Conservation (phyloP, 2,797 vertebrate genomes). For the Eulemur coronatus region DNA sequence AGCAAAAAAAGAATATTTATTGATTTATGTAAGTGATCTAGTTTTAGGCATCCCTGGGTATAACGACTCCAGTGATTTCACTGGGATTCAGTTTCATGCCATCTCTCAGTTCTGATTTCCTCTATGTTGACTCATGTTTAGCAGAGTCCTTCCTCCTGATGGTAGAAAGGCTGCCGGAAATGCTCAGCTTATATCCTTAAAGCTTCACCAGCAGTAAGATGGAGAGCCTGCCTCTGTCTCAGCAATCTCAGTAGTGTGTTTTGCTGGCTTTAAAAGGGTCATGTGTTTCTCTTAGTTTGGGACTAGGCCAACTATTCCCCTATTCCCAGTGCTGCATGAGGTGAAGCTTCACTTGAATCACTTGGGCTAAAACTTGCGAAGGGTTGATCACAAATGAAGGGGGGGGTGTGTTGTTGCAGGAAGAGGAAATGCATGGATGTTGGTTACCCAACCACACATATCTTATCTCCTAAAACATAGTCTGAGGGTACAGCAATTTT, state of each 20-base stretch:
- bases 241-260: not conserved
- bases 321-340: not conserved
- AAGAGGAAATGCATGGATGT: not conserved
- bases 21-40: not conserved
- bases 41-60: not conserved
- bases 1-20: not conserved
- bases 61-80: not conserved
- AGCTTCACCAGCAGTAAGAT: not conserved
- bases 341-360: not conserved
- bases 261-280: not conserved
- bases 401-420: not conserved
- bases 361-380: not conserved
- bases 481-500: not conserved
- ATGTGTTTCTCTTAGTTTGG: not conserved
- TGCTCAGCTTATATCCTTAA: not conserved
- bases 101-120: not conserved
- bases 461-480: not conserved
- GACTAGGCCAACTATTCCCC: no score
- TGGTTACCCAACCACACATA: not conserved
- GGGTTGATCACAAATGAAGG: not conserved
- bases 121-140: not conserved
- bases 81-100: not conserved
- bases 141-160: not conserved
- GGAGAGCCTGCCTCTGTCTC: not conserved
- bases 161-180: not conserved